These are phyloP conservation scores for Pyrrhosoma nymphula DNA, from an alignment of 2,888 invertebrate species.

Conservation along the genomic window DNA sequence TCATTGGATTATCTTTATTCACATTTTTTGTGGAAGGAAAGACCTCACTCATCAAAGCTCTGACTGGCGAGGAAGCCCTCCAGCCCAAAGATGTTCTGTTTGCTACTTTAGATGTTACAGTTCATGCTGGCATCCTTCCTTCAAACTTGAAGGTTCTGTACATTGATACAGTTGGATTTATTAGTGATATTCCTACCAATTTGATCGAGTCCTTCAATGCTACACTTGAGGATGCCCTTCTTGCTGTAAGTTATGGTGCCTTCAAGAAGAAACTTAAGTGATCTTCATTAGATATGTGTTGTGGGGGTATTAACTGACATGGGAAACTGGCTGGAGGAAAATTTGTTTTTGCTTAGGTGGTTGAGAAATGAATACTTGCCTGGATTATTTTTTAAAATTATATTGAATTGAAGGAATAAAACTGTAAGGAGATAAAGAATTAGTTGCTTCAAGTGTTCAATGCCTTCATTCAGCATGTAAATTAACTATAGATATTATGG, in stretches of 20 bases:
- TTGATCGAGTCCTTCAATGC: slow-evolving; percentile 89
- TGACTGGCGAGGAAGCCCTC: slow-evolving; percentile 84
- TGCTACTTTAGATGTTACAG: slow-evolving; percentile 92
- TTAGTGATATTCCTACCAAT: slow-evolving; percentile 89
- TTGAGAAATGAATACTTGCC: no score
- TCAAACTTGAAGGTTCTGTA: slow-evolving; percentile 84
- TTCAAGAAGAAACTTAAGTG: background rate
- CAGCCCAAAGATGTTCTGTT: slow-evolving; percentile 87
- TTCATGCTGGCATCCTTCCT: slow-evolving; percentile 86
- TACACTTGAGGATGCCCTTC: slow-evolving; percentile 89
- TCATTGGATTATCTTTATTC: background rate
- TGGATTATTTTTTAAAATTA: no score
- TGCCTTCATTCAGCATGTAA: no score
- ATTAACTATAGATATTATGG: no score
- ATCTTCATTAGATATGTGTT: slow-evolving; percentile 73
- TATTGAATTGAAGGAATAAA: no score
- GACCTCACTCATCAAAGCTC: slow-evolving; percentile 88
- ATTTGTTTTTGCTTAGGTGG: background rate
- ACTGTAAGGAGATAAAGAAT: no score
- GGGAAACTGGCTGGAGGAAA: no score
- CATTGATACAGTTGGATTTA: slow-evolving; percentile 93
- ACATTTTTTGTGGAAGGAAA: slow-evolving; percentile 78
- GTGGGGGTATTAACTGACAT: background rate
- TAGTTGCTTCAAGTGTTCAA: no score
- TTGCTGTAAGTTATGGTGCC: slow-evolving; percentile 80